A percentile compares a stretch with the other conserved stretches of the same genome.
Conservation (phyloP, 2,888 invertebrate species). For the Drosophila anomelani region DNA sequence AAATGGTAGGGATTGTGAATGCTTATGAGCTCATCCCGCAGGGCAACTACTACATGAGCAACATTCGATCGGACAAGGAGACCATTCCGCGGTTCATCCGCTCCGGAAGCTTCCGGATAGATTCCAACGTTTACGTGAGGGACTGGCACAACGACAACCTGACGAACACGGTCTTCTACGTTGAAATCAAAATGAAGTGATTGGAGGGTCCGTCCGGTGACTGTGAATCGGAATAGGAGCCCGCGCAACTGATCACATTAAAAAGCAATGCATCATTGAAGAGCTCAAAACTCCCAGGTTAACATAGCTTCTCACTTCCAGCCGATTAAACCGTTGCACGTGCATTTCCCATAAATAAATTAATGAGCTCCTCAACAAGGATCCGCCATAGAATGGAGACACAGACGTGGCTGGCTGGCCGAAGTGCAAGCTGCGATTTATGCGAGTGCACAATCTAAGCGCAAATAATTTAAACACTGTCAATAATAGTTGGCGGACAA, state of each 20-base stretch:
- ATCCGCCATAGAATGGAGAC: slow-evolving; percentile 22
- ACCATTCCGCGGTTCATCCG: slow-evolving; percentile 39
- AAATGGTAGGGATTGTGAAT: neutral
- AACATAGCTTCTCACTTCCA: slow-evolving; percentile 79
- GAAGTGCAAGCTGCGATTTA: slow-evolving; percentile 70
- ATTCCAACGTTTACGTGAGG: slow-evolving; percentile 30
- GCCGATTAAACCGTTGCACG: slow-evolving; percentile 76
- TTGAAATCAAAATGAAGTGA: slow-evolving; percentile 48
- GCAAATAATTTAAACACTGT: slow-evolving; percentile 81
- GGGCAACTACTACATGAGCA: slow-evolving; percentile 43
- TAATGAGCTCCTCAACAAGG: slow-evolving; percentile 69
- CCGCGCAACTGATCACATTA: slow-evolving; percentile 38
- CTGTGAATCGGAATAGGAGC: neutral
- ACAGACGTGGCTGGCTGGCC: slow-evolving; percentile 25
- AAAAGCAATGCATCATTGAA: slow-evolving; percentile 67
- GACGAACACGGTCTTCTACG: slow-evolving; percentile 29
- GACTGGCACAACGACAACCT: slow-evolving; percentile 36
- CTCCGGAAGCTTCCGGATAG: slow-evolving; percentile 39
- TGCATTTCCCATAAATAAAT: slow-evolving; percentile 81
- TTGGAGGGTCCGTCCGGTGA: neutral
- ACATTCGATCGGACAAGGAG: slow-evolving; percentile 38
- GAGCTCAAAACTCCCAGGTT: slow-evolving; percentile 46
- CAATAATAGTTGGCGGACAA: slow-evolving; percentile 74
- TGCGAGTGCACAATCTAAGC: slow-evolving; percentile 75
- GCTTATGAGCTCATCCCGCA: neutral